Conservation (phyloP, 2,888 invertebrate species). For the Phyto melanocephala region DNA sequence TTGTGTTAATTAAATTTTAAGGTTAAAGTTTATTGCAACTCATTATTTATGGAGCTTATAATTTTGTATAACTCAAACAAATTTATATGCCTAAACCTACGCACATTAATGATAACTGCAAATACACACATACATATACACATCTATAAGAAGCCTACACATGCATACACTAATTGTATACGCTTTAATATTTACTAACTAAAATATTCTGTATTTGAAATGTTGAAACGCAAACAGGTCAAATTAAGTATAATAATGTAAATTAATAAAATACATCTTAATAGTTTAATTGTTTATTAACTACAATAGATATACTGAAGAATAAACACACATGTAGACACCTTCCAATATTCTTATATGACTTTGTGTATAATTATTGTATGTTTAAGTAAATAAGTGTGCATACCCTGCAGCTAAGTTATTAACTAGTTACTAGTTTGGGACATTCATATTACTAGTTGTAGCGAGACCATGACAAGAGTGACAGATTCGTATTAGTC, state of each 20-base stretch:
- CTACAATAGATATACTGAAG: neutral
- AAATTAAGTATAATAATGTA: constrained; percentile 47
- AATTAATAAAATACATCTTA: constrained; percentile 59
- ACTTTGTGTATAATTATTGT: no score
- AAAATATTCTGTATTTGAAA: constrained; percentile 25
- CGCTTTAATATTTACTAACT: constrained; percentile 8
- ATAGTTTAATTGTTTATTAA: constrained; percentile 62
- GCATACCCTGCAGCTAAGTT: no score
- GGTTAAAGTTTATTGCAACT: constrained; percentile 59
- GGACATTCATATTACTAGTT: no score
- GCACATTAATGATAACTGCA: neutral
- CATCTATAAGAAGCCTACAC: neutral
- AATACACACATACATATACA: neutral
- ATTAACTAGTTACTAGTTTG: no score
- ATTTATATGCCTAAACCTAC: neutral
- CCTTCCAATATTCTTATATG: no score
- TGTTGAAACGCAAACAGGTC: constrained; percentile 29
- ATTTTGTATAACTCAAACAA: constrained; percentile 24
- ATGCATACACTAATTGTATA: neutral
- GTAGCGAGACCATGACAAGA: no score
- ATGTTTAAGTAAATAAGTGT: neutral
- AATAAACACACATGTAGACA: no score
- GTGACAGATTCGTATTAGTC: no score
- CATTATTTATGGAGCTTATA: constrained; percentile 60
- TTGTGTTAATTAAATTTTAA: constrained; percentile 65